Conservation (phyloP, 2,113 vertebrate species). For the Tapirus terrestris region DNA sequence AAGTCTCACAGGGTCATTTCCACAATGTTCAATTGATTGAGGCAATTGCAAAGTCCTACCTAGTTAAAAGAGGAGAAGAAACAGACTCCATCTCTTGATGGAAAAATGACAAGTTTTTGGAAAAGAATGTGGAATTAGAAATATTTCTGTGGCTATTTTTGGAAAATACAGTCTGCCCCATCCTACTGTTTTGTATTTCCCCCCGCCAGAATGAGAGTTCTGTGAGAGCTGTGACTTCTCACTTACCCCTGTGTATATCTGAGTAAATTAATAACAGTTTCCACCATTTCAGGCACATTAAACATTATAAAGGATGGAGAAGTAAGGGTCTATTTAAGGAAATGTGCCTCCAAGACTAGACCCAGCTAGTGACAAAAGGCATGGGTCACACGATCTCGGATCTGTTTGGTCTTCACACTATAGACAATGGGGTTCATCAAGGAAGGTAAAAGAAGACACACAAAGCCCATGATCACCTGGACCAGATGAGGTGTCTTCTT, state of each 20-base stretch:
- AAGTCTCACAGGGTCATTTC: not conserved
- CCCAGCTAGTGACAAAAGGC: constrained; percentile 53
- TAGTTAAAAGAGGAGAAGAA: not conserved
- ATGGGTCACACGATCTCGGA: constrained; percentile 41
- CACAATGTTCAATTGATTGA: not conserved
- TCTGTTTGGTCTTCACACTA: constrained; percentile 79
- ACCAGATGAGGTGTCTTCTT: constrained; percentile 69
- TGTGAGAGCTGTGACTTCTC: not conserved
- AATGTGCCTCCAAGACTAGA: not conserved
- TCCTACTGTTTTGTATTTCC: not conserved
- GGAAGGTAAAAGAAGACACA: constrained; percentile 80
- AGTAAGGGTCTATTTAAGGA: not conserved
- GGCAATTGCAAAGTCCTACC: not conserved
- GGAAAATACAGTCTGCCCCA: not conserved
- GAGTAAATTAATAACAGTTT: not conserved
- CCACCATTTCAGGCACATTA: not conserved
- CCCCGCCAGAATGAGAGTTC: not conserved
- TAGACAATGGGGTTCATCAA: constrained; percentile 82
- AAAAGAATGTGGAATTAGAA: not conserved
- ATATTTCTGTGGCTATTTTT: not conserved
- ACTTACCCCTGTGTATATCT: not conserved
- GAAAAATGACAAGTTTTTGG: not conserved
- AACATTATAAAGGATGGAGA: not conserved
- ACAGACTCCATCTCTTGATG: not conserved
- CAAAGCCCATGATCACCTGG: constrained; percentile 78